A percentile compares a stretch with the other conserved stretches of the same genome.
These are phyloP conservation scores for Thalpophila matura DNA, from an alignment of 2,888 invertebrate species.

Conservation along the genomic window DNA sequence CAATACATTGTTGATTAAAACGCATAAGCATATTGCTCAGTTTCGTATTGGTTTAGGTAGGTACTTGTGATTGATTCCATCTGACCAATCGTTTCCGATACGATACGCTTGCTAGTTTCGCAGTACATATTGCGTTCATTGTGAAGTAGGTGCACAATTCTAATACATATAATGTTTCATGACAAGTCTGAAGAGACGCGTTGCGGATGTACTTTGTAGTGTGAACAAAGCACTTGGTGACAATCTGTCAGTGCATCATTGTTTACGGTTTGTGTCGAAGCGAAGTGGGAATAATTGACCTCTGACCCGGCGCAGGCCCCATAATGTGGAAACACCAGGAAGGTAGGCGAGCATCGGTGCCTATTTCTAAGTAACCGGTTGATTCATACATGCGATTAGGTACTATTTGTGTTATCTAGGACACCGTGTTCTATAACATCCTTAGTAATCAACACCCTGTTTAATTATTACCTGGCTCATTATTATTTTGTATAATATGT, in stretches of 20 bases:
- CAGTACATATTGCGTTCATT: slow-evolving; percentile 49
- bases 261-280: slow-evolving; percentile 65
- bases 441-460: slow-evolving; percentile 38
- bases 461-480: slow-evolving; percentile 18
- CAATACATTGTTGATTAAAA: slow-evolving; percentile 30
- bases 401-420: slow-evolving; percentile 55
- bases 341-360: slow-evolving; percentile 65
- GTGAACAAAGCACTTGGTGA: slow-evolving; percentile 51
- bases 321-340: slow-evolving; percentile 75
- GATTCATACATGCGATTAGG: slow-evolving; percentile 61
- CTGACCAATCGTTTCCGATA: slow-evolving; percentile 56
- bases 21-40: slow-evolving; percentile 11
- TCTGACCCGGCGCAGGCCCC: slow-evolving; percentile 65
- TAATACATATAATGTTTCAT: slow-evolving; percentile 50
- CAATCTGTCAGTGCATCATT: slow-evolving; percentile 53
- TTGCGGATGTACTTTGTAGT: slow-evolving; percentile 42
- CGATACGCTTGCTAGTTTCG: slow-evolving; percentile 54
- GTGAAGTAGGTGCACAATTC: slow-evolving; percentile 43
- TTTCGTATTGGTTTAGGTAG: slow-evolving; percentile 44
- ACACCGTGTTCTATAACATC: slow-evolving; percentile 38
- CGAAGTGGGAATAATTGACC: slow-evolving; percentile 74
- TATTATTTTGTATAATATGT: slow-evolving; percentile 6
- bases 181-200: slow-evolving; percentile 30
- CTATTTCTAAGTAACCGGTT: slow-evolving; percentile 69
- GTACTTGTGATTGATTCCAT: slow-evolving; percentile 56